These are phyloP conservation scores for Pandemis corylana DNA, from an alignment of 2,888 invertebrate species.

Conservation along the genomic window DNA sequence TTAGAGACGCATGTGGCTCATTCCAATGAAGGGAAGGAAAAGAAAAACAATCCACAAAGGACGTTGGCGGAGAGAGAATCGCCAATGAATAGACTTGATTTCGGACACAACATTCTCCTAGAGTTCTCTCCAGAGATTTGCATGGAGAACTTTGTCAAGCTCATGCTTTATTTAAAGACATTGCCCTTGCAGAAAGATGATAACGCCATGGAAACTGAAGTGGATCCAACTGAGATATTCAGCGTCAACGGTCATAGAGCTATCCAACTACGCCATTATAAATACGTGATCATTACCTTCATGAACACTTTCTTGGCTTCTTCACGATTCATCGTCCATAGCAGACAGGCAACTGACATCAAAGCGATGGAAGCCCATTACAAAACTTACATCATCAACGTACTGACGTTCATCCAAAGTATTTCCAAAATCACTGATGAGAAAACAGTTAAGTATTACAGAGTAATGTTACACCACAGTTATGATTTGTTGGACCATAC, in stretches of 20 bases:
- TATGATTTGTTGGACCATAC: conserved; percentile 93
- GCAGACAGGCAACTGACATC: conserved; percentile 80
- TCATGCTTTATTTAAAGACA: conserved; percentile 87
- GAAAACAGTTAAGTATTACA: conserved; percentile 91
- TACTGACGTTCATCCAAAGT: conserved; percentile 87
- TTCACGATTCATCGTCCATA: conserved; percentile 88
- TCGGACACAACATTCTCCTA: conserved; percentile 87
- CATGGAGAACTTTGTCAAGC: conserved; percentile 87
- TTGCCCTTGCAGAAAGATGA: conserved; percentile 88
- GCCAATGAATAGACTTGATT: conserved; percentile 86
- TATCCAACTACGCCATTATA: conserved; percentile 93
- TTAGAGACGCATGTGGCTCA: conserved; percentile 89
- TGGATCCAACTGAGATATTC: conserved; percentile 83
- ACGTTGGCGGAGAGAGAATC: conserved; percentile 74
- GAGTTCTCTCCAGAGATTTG: conserved; percentile 87
- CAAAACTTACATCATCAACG: conserved; percentile 88
- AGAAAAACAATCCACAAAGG: conserved; percentile 61
- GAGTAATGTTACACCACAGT: conserved; percentile 90
- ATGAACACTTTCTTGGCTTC: conserved; percentile 89
- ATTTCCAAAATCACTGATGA: conserved; percentile 87
- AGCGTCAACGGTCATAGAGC: conserved; percentile 87
- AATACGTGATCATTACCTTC: conserved; percentile 91
- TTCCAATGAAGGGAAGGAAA: conserved; percentile 78
- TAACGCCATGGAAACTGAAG: conserved; percentile 70
- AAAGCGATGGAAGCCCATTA: conserved; percentile 86